Evolutionary conservation across 2,797 vertebrate genomes (phyloP), one percentile per base, ranked within the genome.

Genomic region (Acipenser transmontanus): DNA sequence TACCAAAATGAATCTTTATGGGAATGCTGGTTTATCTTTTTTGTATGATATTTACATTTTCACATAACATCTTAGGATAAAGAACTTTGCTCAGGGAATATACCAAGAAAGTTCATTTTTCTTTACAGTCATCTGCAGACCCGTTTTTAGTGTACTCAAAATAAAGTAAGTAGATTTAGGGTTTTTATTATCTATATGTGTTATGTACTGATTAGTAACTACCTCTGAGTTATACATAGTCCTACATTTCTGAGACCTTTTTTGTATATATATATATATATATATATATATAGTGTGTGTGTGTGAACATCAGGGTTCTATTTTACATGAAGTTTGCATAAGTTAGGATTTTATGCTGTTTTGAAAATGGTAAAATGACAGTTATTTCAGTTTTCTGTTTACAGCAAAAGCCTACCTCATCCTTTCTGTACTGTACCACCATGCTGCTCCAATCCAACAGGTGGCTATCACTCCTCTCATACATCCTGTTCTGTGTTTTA

Each of bases 341-440:
- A 69, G 77, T 69, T 61, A 0, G 49, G 76, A 76, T 68, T 74
- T 13, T 54, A 50, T 51, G 74, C 69, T 69, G 34, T 34, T 34
- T 34, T 34, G 34, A 34, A 34, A 34, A 34, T 34, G 34, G 34
- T 87, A 84, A 84, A 74, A 82, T 78, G 68, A 77, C 72, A 78
- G 74, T 80, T 71, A 20, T 76, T 76, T 78, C 73, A 69, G 70
- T 76, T 80, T 83, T 93, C 91, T 89, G 92, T 97, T 98, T 95
- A 96, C 95, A 97, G 93, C 92, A 95, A 92, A 93, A 87, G 80
- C 89, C 96, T 98, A 98, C 96, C 96, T 98, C 95, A 93, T 94
- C 83, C 78, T 78, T 78, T 84, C 89, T 85, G 78, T 78, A 79
- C 77, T 82, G 78, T 81, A 85, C 78, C 81, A 83, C 76, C 77